A percentile compares a stretch with the other conserved stretches of the same genome.
These are phyloP conservation scores for Periophthalmus magnuspinnatus DNA, from an alignment of 2,797 vertebrate genomes.

Conservation along the genomic window DNA sequence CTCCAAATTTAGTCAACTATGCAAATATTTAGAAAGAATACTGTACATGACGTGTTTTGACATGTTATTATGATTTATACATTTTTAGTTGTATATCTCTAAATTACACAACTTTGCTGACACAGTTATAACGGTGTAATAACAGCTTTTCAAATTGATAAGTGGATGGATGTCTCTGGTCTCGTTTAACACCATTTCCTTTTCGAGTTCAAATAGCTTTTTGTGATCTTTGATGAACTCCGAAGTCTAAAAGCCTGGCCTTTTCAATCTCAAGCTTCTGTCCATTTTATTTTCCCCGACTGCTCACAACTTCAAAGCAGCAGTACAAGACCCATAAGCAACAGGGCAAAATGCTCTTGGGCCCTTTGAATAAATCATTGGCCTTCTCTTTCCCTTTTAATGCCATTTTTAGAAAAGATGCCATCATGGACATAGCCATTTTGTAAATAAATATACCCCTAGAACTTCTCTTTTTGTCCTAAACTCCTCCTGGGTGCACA, in stretches of 20 bases:
- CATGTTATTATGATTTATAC: background rate
- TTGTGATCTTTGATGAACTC: constrained; percentile 58
- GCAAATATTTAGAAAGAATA: background rate
- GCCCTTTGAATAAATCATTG: constrained; percentile 73
- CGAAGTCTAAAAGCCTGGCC: constrained; percentile 59
- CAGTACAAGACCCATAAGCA: constrained; percentile 66
- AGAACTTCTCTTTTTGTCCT: constrained; percentile 43
- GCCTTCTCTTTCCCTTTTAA: constrained; percentile 54
- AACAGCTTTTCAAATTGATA: constrained; percentile 28
- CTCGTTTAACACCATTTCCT: constrained; percentile 34
- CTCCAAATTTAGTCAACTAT: background rate
- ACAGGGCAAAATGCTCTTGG: constrained; percentile 65
- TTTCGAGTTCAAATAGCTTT: constrained; percentile 52
- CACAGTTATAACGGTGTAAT: constrained; percentile 13
- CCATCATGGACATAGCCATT: constrained; percentile 37
- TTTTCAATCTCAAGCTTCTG: constrained; percentile 53
- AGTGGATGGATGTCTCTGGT: constrained; percentile 19
- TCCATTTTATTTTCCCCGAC: constrained; percentile 65
- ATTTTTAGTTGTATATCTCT: background rate
- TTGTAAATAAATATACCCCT: constrained; percentile 57
- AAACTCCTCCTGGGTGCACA: constrained; percentile 31
- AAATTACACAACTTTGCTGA: background rate
- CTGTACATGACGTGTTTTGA: background rate
- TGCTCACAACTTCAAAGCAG: constrained; percentile 66
- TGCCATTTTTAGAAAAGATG: constrained; percentile 56